These are phyloP conservation scores for Myrmophylax atrothorax DNA, from an alignment of 2,113 vertebrate species.

Conservation along the genomic window DNA sequence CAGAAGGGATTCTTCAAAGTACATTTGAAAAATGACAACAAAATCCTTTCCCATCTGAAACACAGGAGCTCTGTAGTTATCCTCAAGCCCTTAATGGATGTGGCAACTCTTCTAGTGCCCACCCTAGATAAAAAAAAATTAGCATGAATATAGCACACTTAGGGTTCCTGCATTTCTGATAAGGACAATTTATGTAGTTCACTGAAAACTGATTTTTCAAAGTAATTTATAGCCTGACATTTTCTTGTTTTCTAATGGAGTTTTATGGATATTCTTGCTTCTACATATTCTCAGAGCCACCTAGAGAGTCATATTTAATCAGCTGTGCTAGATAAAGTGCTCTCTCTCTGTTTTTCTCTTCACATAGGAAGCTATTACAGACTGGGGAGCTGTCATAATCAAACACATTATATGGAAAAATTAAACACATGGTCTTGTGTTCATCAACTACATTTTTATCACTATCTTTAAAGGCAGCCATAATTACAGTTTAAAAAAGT, in stretches of 20 bases:
- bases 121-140: background rate
- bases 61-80: background rate
- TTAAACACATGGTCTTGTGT: background rate
- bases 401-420: slow-evolving; percentile 14
- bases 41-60: background rate
- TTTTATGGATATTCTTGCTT: slow-evolving; percentile 7
- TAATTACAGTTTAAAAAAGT: slow-evolving; percentile 17
- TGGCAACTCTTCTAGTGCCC: background rate
- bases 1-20: background rate
- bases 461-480: background rate
- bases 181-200: background rate
- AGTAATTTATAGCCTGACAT: slow-evolving; percentile 4
- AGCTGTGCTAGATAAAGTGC: background rate
- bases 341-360: background rate
- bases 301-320: background rate
- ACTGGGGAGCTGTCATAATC: slow-evolving; percentile 18
- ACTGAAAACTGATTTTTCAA: background rate
- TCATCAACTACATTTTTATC: slow-evolving; percentile 21
- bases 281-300: background rate
- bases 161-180: background rate
- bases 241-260: background rate
- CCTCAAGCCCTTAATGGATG: background rate
- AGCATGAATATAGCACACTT: background rate
- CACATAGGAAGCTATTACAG: background rate
- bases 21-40: background rate